These are phyloP conservation scores for Onychomys leucogaster DNA, from an alignment of 2,797 vertebrate species.

Conservation along the genomic window DNA sequence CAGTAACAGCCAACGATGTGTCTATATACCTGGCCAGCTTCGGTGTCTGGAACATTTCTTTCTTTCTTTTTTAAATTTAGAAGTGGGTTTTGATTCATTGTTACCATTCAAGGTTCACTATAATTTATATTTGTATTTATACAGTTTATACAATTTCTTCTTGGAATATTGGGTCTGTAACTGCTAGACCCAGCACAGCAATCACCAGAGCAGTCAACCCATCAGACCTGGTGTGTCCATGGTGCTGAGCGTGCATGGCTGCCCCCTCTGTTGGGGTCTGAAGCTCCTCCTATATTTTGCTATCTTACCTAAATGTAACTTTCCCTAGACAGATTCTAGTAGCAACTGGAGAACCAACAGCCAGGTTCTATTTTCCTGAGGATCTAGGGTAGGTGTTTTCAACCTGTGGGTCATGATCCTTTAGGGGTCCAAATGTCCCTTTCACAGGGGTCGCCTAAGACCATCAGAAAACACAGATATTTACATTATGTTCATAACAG, in stretches of 20 bases:
- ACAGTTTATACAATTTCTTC: neutral
- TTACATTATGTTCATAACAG: neutral
- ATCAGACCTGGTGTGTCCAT: accelerated
- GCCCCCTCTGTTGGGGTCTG: accelerated
- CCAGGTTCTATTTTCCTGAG: neutral
- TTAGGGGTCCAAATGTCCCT: neutral
- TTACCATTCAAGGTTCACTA: conserved; percentile 42
- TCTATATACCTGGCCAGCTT: neutral
- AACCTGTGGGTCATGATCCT: neutral
- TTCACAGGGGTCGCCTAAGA: neutral
- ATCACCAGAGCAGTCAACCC: accelerated
- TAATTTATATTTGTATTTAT: conserved; percentile 19
- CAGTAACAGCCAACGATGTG: neutral
- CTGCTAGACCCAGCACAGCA: neutral
- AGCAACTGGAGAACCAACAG: neutral
- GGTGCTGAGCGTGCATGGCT: accelerated
- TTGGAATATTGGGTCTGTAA: neutral
- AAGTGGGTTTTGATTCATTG: conserved; percentile 17
- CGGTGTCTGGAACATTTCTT: neutral
- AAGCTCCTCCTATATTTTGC: no score
- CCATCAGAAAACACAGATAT: neutral
- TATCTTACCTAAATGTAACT: neutral
- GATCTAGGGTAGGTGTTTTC: neutral
- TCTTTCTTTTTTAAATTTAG: neutral
- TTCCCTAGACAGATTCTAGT: neutral